A percentile compares a stretch with the other conserved stretches of the same genome.
Evolutionary conservation across 92 coral and sea anemone genomes (phyloP).

Genomic region (Actinernus sp.): DNA sequence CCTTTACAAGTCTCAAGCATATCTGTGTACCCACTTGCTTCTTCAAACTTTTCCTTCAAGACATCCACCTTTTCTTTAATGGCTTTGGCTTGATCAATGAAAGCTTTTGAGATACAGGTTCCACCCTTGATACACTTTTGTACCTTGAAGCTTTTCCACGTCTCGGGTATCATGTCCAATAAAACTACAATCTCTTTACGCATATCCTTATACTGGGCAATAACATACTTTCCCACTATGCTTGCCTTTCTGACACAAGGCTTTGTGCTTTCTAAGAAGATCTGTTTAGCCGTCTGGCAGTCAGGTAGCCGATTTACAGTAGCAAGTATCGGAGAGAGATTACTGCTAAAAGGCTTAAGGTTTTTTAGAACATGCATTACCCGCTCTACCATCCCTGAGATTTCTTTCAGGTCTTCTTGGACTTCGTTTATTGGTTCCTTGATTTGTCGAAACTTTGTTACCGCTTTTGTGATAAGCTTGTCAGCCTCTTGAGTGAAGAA

Average conservation of each 20-base stretch:
- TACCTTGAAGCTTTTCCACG: constrained; percentile 80
- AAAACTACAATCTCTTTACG: constrained; percentile 70
- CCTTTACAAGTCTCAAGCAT: constrained; percentile 77
- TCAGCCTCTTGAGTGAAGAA: constrained; percentile 81
- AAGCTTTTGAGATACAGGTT: constrained; percentile 81
- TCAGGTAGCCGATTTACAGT: constrained; percentile 82
- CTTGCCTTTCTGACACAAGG: constrained; percentile 84
- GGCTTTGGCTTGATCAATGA: constrained; percentile 83
- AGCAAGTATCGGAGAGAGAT: constrained; percentile 78
- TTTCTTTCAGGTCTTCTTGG: constrained; percentile 63
- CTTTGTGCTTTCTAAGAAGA: constrained; percentile 71
- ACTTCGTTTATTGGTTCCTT: constrained; percentile 78
- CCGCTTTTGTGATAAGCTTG: constrained; percentile 69
- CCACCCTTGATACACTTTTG: constrained; percentile 89
- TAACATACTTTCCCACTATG: constrained; percentile 60
- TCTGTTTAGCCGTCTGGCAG: constrained; percentile 63
- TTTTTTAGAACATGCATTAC: constrained; percentile 71
- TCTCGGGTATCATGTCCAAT: constrained; percentile 82
- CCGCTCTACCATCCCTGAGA: constrained; percentile 63
- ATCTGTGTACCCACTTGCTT: constrained; percentile 82
- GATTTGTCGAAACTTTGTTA: constrained; percentile 56
- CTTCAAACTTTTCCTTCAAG: constrained; percentile 57
- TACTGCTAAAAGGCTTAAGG: constrained; percentile 85
- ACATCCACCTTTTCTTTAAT: constrained; percentile 65
- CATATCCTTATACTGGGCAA: constrained; percentile 73